Conservation (phyloP, 53 echinoderm and acorn worm genomes). For the Stichopus horrens region DNA sequence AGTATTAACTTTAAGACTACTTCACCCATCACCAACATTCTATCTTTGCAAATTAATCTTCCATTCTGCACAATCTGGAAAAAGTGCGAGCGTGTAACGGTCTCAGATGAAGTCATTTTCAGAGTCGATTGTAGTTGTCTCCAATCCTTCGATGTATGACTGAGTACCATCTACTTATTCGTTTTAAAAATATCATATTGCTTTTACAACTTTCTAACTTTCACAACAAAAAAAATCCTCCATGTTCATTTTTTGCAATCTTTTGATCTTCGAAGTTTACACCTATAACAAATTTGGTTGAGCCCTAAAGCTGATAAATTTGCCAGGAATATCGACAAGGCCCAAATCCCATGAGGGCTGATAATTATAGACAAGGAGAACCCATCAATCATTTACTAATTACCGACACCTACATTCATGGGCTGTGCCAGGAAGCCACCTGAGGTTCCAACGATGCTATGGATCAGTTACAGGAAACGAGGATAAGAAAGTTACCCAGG, state of each 20-base stretch:
- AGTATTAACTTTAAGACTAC: no score
- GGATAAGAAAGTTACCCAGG: neutral
- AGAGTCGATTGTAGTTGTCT: no score
- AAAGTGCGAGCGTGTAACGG: no score
- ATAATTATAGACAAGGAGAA: neutral
- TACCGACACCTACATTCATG: constrained; percentile 34
- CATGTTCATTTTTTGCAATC: neutral
- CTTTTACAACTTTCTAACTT: neutral
- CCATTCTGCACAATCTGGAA: no score
- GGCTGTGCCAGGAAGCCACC: constrained; percentile 20
- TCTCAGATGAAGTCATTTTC: no score
- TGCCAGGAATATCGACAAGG: neutral
- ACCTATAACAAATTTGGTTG: constrained; percentile 14
- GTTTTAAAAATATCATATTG: no score
- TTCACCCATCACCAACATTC: no score
- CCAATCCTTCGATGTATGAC: no score
- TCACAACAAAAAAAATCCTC: neutral
- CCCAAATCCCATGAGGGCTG: neutral
- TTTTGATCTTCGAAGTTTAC: neutral
- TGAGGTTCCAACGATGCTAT: constrained; percentile 17
- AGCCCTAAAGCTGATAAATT: constrained; percentile 14
- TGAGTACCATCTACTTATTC: no score
- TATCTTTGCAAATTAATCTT: no score
- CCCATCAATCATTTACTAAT: constrained; percentile 39
- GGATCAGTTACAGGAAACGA: neutral